Conservation (phyloP, 2,888 invertebrate genomes). For the Xanthostigma xanthostigma region DNA sequence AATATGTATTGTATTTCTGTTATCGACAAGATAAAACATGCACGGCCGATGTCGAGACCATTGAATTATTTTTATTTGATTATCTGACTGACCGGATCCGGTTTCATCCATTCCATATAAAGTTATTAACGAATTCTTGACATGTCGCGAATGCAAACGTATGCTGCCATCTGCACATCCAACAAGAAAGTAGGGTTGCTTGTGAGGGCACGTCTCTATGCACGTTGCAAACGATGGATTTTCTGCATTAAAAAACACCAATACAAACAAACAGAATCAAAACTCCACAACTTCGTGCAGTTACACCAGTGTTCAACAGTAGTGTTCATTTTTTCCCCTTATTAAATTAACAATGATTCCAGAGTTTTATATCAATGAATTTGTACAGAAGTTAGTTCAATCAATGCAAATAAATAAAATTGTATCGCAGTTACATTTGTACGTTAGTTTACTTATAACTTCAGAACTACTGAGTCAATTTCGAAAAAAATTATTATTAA, state of each 20-base stretch:
- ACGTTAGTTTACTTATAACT: too few species aligned
- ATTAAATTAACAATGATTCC: too few species aligned
- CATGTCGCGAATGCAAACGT: conserved; percentile 29
- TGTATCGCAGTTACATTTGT: too few species aligned
- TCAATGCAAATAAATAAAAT: too few species aligned
- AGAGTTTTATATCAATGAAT: too few species aligned
- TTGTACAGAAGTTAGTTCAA: too few species aligned
- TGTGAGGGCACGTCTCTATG: conserved; percentile 33
- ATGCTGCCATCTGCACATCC: conserved; percentile 35
- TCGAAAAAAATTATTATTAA: too few species aligned
- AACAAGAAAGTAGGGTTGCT: conserved; percentile 31
- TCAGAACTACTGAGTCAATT: too few species aligned
- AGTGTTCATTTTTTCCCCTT: too few species aligned
- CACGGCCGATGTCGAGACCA: conserved; percentile 38
- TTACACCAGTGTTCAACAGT: too few species aligned
- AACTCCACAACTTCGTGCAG: too few species aligned
- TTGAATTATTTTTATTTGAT: conserved; percentile 28
- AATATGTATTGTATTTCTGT: conserved; percentile 29
- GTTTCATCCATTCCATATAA: conserved; percentile 21
- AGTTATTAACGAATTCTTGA: conserved; percentile 28
- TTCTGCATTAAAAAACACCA: conserved; percentile 17
- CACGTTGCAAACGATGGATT: conserved; percentile 25
- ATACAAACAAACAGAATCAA: too few species aligned
- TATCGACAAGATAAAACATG: conserved; percentile 33
- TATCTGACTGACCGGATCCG: conserved; percentile 12